Conservation (phyloP, 2,113 vertebrate genomes). For the Carassius carassius region DNA sequence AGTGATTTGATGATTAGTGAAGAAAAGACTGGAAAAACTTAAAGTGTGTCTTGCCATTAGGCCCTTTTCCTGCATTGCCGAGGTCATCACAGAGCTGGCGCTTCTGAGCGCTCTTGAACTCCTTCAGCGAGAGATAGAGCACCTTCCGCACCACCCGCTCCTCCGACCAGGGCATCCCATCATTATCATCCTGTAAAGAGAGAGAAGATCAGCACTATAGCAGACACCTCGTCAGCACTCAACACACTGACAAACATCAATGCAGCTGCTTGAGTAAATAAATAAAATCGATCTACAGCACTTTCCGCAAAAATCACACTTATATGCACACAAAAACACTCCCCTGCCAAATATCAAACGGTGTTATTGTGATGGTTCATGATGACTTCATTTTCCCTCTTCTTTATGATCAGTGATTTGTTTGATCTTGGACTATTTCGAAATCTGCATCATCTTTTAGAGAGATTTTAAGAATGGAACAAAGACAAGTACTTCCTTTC, state of each 20-base stretch:
- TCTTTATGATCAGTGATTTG: not conserved
- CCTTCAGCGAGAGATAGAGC: slow-evolving; percentile 98
- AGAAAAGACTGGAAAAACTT: not conserved
- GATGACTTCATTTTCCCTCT: not conserved
- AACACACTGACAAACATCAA: not conserved
- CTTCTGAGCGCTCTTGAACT: slow-evolving; percentile 98
- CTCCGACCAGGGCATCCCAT: slow-evolving; percentile 99
- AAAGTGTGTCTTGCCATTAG: slow-evolving; percentile 80
- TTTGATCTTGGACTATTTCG: not conserved
- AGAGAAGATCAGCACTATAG: slow-evolving; percentile 13
- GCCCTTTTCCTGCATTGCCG: slow-evolving; percentile 82
- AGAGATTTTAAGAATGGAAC: slow-evolving; percentile 3
- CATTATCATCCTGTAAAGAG: slow-evolving; percentile 84
- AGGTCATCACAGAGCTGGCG: slow-evolving; percentile 86
- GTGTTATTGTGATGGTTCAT: not conserved
- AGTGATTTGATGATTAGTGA: not conserved
- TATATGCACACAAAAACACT: not conserved
- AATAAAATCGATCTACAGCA: not conserved
- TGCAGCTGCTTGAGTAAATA: not conserved
- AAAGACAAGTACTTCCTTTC: slow-evolving; percentile 22
- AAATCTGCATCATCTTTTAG: not conserved
- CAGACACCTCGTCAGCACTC: not conserved
- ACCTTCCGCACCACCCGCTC: slow-evolving; percentile 98
- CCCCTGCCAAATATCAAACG: not conserved
- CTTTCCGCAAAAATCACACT: not conserved